A percentile compares a stretch with the other conserved stretches of the same genome.
Evolutionary conservation across 2,888 invertebrate species (phyloP).

Genomic region (Tenthredo notha): DNA sequence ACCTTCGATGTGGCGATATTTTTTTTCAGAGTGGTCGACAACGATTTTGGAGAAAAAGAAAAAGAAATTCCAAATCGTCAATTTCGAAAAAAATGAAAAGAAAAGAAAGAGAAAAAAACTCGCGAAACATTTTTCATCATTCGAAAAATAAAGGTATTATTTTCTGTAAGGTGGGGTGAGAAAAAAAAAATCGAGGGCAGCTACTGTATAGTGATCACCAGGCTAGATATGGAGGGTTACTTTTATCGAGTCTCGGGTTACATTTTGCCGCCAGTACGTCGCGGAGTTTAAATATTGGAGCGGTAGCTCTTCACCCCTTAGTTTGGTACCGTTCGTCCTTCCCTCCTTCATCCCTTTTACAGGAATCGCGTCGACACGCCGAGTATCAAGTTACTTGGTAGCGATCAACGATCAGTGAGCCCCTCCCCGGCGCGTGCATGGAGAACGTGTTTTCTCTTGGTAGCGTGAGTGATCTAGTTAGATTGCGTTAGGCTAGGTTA

Average conservation of each 20-base stretch:
- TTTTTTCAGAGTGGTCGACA: neutral
- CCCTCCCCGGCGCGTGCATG: slow-evolving; percentile 11
- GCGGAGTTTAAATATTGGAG: slow-evolving; percentile 38
- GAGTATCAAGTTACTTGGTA: slow-evolving; percentile 50
- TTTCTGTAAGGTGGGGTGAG: neutral
- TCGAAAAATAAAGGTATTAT: too few species aligned
- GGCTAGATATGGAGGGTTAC: neutral
- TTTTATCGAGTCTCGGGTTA: slow-evolving; percentile 40
- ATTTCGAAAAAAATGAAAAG: neutral
- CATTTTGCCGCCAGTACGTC: slow-evolving; percentile 20
- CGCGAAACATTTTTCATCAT: neutral
- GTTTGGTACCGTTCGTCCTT: neutral
- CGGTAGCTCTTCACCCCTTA: slow-evolving; percentile 13
- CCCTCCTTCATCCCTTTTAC: neutral
- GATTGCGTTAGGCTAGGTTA: slow-evolving; percentile 50
- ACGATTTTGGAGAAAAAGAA: neutral
- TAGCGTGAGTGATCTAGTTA: slow-evolving; percentile 51
- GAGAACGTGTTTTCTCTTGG: slow-evolving; percentile 41
- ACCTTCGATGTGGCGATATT: neutral
- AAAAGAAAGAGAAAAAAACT: neutral
- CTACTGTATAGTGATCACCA: neutral
- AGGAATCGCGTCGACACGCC: slow-evolving; percentile 57
- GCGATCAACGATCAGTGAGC: slow-evolving; percentile 32
- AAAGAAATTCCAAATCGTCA: neutral
- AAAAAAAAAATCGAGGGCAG: neutral